phyloP scores from a whole-genome alignment of 2,888 invertebrate genomes.

The Cataglyphis rosenhaueri region DNA sequence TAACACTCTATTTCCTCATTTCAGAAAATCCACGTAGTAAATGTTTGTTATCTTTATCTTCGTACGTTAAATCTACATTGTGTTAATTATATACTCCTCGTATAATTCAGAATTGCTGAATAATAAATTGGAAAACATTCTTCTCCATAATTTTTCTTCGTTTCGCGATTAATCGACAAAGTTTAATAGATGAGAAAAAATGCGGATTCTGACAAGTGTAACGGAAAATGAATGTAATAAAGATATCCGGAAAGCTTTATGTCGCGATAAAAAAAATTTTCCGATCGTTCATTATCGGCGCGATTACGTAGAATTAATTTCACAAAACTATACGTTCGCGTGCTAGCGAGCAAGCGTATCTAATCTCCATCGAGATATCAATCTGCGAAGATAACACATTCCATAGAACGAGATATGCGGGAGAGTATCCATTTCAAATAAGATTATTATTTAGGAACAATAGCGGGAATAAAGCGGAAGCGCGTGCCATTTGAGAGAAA shows the following conservation, averaged over 20 bases:
- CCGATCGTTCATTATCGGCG: constrained; percentile 45
- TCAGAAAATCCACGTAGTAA: neutral
- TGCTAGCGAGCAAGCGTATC: constrained; percentile 70
- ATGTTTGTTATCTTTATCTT: neutral
- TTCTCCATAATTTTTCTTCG: neutral
- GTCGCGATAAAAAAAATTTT: constrained; percentile 16
- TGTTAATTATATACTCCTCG: neutral
- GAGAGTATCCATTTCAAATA: constrained; percentile 15
- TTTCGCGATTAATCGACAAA: constrained; percentile 13
- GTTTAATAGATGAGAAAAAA: constrained; percentile 19
- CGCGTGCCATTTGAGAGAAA: constrained; percentile 49
- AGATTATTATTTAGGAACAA: constrained; percentile 41
- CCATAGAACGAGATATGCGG: constrained; percentile 5
- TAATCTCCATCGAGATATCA: constrained; percentile 76
- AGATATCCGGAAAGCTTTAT: neutral
- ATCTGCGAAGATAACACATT: constrained; percentile 70
- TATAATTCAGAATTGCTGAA: neutral
- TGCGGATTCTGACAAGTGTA: neutral
- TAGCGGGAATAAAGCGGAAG: constrained; percentile 26
- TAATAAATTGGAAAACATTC: constrained; percentile 9
- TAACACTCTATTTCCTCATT: neutral
- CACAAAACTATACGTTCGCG: constrained; percentile 29
- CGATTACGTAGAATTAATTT: constrained; percentile 64
- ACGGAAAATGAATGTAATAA: neutral
- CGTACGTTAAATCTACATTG: neutral